Conservation (phyloP, 2,888 invertebrate genomes). For the Synergus gifuensis region DNA sequence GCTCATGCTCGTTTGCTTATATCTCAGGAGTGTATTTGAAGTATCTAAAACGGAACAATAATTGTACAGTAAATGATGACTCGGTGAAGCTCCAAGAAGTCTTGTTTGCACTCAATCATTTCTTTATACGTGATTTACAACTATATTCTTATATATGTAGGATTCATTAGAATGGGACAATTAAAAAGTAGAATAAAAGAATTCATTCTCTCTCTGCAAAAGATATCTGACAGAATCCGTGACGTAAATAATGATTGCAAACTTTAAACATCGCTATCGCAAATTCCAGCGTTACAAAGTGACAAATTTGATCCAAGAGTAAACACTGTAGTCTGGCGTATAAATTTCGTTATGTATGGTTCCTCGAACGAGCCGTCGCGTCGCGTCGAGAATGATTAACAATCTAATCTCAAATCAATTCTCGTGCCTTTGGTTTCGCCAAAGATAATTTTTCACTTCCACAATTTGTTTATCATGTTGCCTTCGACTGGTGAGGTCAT, state of each 20-base stretch:
- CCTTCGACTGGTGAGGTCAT: not conserved
- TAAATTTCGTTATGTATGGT: constrained; percentile 15
- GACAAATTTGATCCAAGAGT: constrained; percentile 34
- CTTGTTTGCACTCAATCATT: constrained; percentile 15
- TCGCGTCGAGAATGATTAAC: constrained; percentile 22
- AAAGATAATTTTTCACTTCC: constrained; percentile 14
- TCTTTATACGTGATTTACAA: not conserved
- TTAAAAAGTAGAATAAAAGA: not conserved
- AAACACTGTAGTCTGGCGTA: constrained; percentile 8
- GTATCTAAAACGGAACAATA: constrained; percentile 14
- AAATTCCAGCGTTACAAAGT: constrained; percentile 5
- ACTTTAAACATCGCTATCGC: constrained; percentile 27
- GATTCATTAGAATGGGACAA: not conserved
- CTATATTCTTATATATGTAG: too few relatives aligned
- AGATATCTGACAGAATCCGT: not conserved
- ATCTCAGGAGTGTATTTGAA: constrained; percentile 6
- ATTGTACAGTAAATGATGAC: constrained; percentile 14
- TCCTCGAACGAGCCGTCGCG: constrained; percentile 19
- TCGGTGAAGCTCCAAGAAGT: not conserved
- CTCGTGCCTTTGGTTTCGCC: not conserved
- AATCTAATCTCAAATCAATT: constrained; percentile 34
- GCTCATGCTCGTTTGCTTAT: not conserved
- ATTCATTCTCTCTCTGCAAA: not conserved
- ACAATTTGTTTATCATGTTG: constrained; percentile 7
- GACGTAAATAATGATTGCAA: constrained; percentile 9